Percentiles rank a stretch among this genome's conserved stretches.
phyloP scores from a whole-genome alignment of 64 coral and sea anemone genomes.

The Porites australiensis region DNA sequence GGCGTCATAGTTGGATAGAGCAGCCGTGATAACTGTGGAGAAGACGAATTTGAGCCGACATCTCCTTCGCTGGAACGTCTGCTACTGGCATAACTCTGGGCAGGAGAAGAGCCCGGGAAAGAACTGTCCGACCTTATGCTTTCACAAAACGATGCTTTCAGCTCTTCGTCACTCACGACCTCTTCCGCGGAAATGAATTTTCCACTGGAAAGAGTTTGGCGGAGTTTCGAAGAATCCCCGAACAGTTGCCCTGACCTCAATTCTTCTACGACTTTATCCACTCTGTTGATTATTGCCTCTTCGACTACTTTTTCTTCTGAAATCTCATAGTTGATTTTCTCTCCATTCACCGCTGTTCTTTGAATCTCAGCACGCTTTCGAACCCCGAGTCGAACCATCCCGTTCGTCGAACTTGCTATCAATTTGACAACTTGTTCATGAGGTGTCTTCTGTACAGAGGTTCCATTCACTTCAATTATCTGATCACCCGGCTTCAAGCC shows the following conservation, averaged over 20 bases:
- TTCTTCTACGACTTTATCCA: slow-evolving; percentile 95
- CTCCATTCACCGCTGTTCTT: slow-evolving; percentile 1
- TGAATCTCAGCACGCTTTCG: slow-evolving; percentile 53
- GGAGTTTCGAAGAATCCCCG: slow-evolving; percentile 25
- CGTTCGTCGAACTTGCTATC: slow-evolving; percentile 82
- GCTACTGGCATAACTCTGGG: slow-evolving; percentile 43
- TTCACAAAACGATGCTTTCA: slow-evolving; percentile 89
- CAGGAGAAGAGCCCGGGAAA: slow-evolving; percentile 16
- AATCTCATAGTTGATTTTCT: slow-evolving; percentile 17
- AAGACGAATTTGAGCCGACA: not conserved
- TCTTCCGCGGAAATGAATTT: slow-evolving; percentile 81
- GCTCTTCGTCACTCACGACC: slow-evolving; percentile 92
- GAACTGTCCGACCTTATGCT: slow-evolving; percentile 70
- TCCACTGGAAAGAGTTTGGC: slow-evolving; percentile 47
- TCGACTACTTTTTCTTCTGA: slow-evolving; percentile 75
- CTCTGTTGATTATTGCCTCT: slow-evolving; percentile 86
- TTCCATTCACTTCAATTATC: slow-evolving; percentile 89
- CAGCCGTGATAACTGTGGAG: slow-evolving; percentile 33
- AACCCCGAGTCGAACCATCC: slow-evolving; percentile 76
- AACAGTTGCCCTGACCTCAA: slow-evolving; percentile 82
- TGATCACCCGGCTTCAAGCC: slow-evolving; percentile 90
- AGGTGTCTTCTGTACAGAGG: slow-evolving; percentile 73
- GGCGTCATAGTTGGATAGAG: slow-evolving; percentile 55
- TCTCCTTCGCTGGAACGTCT: slow-evolving; percentile 53
- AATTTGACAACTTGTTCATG: slow-evolving; percentile 95